A percentile compares a stretch with the other conserved stretches of the same genome.
phyloP scores from a whole-genome alignment of 2,888 invertebrate genomes.

The Xylocampa areola region DNA sequence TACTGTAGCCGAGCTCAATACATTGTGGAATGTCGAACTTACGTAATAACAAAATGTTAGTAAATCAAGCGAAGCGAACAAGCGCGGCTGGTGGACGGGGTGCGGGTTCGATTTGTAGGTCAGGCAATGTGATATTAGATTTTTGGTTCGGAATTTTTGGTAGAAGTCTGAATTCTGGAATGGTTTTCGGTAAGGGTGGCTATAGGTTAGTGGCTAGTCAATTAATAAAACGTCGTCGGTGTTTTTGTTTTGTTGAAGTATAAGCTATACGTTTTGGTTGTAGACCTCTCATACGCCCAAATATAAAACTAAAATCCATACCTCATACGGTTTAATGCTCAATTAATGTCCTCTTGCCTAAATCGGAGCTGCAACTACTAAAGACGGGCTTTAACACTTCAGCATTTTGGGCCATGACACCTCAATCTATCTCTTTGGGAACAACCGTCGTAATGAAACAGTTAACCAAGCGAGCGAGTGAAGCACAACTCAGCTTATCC shows the following conservation, averaged over 20 bases:
- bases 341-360: too few species aligned
- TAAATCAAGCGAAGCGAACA: conserved; percentile 38
- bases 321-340: too few species aligned
- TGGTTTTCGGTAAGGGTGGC: conserved; percentile 32
- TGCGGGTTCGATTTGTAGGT: conserved; percentile 25
- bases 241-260: neutral
- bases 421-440: conserved; percentile 10
- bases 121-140: conserved; percentile 23
- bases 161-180: conserved; percentile 23
- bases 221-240: neutral
- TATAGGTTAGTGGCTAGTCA: conserved; percentile 20
- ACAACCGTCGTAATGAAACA: conserved; percentile 27
- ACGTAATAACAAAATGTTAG: conserved; percentile 52
- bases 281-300: too few species aligned
- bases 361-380: too few species aligned
- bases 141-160: conserved; percentile 33
- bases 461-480: conserved; percentile 62
- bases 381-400: too few species aligned
- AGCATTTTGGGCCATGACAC: too few species aligned
- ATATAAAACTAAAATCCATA: too few species aligned
- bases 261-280: too few species aligned
- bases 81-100: conserved; percentile 8
- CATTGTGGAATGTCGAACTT: conserved; percentile 46
- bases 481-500: conserved; percentile 72
- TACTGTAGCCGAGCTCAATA: conserved; percentile 34